A percentile compares a stretch with the other conserved stretches of the same genome.
Evolutionary conservation across 2,113 vertebrate species (phyloP).

Genomic region (Corythornis vintsioides): DNA sequence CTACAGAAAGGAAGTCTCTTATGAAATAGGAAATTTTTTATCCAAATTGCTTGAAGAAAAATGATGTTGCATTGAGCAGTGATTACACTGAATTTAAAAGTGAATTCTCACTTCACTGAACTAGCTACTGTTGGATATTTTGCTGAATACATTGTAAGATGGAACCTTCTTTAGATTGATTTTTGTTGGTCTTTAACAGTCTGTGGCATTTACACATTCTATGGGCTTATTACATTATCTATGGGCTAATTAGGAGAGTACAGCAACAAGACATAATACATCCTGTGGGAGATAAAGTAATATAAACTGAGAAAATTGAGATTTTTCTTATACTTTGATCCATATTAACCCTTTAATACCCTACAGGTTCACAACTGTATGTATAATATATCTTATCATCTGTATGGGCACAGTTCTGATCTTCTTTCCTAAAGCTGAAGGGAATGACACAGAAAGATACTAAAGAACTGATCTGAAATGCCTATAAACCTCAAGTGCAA

Average conservation of each 20-base stretch:
- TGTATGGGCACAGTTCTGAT: background rate
- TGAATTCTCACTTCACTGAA: background rate
- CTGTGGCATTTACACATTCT: background rate
- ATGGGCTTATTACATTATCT: background rate
- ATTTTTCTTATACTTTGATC: background rate
- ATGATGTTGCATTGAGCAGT: background rate
- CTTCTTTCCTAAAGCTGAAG: background rate
- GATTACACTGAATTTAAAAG: background rate
- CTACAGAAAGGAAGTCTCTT: constrained; percentile 17
- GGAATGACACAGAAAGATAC: background rate
- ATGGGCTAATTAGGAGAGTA: background rate
- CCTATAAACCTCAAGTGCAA: background rate
- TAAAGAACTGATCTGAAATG: background rate
- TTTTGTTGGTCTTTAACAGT: background rate
- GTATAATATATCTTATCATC: background rate
- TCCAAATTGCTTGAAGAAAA: background rate
- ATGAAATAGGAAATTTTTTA: background rate
- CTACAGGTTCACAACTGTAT: background rate
- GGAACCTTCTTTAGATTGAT: background rate
- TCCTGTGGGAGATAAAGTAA: background rate
- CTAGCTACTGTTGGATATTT: background rate
- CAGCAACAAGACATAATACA: background rate
- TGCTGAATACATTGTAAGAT: background rate
- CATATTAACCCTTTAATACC: background rate
- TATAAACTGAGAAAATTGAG: background rate